Base-by-base conservation (phyloP, 2,797 vertebrate genomes). In the Taeniopygia guttata region DNA sequence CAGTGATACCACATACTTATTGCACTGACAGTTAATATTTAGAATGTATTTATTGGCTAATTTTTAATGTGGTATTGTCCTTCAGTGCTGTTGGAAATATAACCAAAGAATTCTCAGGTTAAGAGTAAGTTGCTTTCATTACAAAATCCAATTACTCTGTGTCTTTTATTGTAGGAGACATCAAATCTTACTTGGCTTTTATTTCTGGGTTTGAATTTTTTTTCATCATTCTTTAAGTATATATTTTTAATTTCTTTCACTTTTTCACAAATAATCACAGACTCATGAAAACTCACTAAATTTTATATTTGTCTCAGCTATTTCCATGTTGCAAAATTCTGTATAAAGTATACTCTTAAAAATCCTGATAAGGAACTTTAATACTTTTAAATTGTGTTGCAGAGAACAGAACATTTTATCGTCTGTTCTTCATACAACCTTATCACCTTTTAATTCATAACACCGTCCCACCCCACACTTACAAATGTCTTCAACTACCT, bases 371-470 rank as follows among this genome's bases (percentile, higher is more conserved):
- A 63, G 59, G 45, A 64, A 30, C 30, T 13, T 11, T 22, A 38
- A 45, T 55, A 27, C 17, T n/a, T 69, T 66, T 51, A 49, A 67
- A 64, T 4, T 30, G 1, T 63, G 13, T 52, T 45, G 7, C 32
- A 51, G 45, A 30, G 10, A 36, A 59, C 13, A 30, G 54, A 51
- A 20, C 2, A 51, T 51, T 59, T 79, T 89, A 49, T 82, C 42
- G 48, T 69, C 23, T 91, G 26, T 38, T 77, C 59, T 84, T 93
- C n/a, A 42, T 59, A 64, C 68, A 46, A 74, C 8, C 79, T 89
- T 82, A 90, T 92, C 77, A 76, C 13, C 38, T 90, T 90, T 89
- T 81, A 90, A 89, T 92, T 40, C 75, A 8, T 46, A 38, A 87
- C 40, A 59, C 7, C 38, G 13, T 40, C 38, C 38, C 38, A 40